phyloP scores from a whole-genome alignment of 2,113 vertebrate genomes.

The Struthio camelus region DNA sequence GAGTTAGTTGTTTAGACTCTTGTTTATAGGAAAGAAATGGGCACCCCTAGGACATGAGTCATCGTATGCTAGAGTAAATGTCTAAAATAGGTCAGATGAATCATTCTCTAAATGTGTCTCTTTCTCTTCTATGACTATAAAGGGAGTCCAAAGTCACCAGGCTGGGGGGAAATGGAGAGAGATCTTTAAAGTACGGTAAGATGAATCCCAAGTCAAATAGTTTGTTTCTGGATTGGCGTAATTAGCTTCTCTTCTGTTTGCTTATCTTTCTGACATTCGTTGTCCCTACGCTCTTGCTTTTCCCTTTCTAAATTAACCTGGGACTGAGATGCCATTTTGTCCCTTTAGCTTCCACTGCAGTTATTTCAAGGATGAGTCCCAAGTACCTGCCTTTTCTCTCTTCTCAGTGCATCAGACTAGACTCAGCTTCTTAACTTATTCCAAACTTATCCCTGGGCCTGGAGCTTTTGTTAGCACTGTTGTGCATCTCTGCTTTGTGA shows the following conservation, averaged over 20 bases:
- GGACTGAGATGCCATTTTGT: neutral
- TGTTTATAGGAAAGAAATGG: slow-evolving; percentile 71
- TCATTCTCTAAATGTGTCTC: slow-evolving; percentile 45
- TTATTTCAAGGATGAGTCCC: neutral
- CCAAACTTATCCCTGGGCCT: neutral
- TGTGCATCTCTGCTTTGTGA: neutral
- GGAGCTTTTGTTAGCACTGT: neutral
- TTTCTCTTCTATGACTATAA: slow-evolving; percentile 24
- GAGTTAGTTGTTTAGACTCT: slow-evolving; percentile 69
- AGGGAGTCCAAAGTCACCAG: neutral
- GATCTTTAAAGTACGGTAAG: neutral
- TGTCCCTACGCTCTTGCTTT: neutral
- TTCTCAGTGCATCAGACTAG: neutral
- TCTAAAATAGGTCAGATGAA: slow-evolving; percentile 67
- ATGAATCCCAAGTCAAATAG: neutral
- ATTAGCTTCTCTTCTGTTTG: neutral
- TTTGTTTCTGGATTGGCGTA: neutral
- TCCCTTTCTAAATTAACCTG: neutral
- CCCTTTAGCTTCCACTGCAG: neutral
- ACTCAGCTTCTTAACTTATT: neutral
- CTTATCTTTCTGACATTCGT: neutral
- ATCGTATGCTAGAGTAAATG: slow-evolving; percentile 58
- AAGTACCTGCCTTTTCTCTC: neutral
- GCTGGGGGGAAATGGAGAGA: neutral
- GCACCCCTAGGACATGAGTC: slow-evolving; percentile 67